Base-by-base conservation (phyloP, 2,888 invertebrate genomes). In the Muscina levida region DNA sequence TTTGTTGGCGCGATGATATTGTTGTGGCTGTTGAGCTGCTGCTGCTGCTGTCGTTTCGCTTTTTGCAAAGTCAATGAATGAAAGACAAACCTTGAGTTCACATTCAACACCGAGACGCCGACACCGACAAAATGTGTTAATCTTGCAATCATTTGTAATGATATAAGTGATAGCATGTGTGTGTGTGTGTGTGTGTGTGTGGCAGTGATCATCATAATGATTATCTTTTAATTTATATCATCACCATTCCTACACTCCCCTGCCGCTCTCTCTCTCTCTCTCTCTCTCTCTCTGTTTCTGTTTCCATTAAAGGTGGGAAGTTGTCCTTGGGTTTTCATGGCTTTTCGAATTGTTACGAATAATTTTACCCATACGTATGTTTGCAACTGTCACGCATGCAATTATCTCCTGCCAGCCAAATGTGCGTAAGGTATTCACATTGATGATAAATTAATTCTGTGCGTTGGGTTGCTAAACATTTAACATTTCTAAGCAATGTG, bases 181-280 rank as follows among this genome's bases (percentile, higher is more conserved):
- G 39, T 31, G n/a, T 57, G 39, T 11, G 17, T 48, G 8, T 17
- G 22, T 37, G 53, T 62, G 19, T 62, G 24, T 10, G 10, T 48
- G 31, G 66, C 5, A 37, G 24, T 57, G 31, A 62, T 62, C 62
- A 62, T 62, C 42, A 42, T 62, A 39, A 53, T 56, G 73, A 77
- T 74, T 81, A 74, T 71, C 67, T 73, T 37, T 74, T 39, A 81
- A 74, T 74, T 81, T 77, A 77, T 81, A 62, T 77, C 77, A 77
- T 81, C 74, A 71, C 67, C 51, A 57, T 74, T 37, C 22, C 19
- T n/a, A n/a, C n/a, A n/a, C n/a, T n/a, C n/a, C n/a, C n/a, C n/a
- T n/a, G n/a, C n/a, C n/a, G n/a, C 19, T 22, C 48, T 15, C 15
- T 1, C 6, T 48, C 6, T 48, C 6, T 48, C 6, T 48, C 31